A percentile compares a stretch with the other conserved stretches of the same genome.
Evolutionary conservation across 2,888 invertebrate genomes (phyloP).

Genomic region (Drosophila prostipennis): DNA sequence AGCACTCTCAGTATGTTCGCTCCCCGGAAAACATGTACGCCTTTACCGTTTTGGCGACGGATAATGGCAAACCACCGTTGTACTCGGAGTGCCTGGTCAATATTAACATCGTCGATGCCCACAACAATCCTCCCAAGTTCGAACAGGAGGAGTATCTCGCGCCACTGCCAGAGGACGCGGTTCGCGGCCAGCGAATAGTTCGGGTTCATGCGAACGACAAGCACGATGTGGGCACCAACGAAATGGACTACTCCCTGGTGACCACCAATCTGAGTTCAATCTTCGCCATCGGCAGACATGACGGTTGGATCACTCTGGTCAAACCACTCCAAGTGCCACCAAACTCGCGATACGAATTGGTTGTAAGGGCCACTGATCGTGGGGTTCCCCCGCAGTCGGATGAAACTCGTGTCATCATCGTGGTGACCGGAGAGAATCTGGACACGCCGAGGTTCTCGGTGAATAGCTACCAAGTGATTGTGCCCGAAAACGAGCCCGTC

Average conservation of each 20-base stretch:
- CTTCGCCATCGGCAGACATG: constrained; percentile 90
- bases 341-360: constrained; percentile 88
- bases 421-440: constrained; percentile 93
- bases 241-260: constrained; percentile 90
- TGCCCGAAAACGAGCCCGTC: constrained; percentile 95
- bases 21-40: constrained; percentile 96
- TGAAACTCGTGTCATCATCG: constrained; percentile 89
- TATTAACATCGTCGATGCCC: constrained; percentile 95
- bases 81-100: constrained; percentile 94
- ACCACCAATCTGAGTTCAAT: constrained; percentile 91
- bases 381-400: constrained; percentile 95
- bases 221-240: constrained; percentile 94
- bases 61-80: constrained; percentile 97
- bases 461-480: constrained; percentile 93
- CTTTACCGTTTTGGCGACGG: constrained; percentile 95
- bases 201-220: constrained; percentile 90
- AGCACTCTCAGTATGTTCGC: constrained; percentile 91
- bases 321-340: constrained; percentile 85
- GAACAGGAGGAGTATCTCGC: constrained; percentile 90
- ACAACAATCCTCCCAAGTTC: constrained; percentile 95
- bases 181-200: constrained; percentile 89
- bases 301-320: constrained; percentile 92
- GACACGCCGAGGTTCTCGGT: constrained; percentile 93
- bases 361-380: constrained; percentile 91
- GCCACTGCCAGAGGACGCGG: constrained; percentile 92